Percentiles rank a stretch among this genome's conserved stretches.
phyloP scores from a whole-genome alignment of 2,797 vertebrate genomes.

The Coccyzus lansbergi region DNA sequence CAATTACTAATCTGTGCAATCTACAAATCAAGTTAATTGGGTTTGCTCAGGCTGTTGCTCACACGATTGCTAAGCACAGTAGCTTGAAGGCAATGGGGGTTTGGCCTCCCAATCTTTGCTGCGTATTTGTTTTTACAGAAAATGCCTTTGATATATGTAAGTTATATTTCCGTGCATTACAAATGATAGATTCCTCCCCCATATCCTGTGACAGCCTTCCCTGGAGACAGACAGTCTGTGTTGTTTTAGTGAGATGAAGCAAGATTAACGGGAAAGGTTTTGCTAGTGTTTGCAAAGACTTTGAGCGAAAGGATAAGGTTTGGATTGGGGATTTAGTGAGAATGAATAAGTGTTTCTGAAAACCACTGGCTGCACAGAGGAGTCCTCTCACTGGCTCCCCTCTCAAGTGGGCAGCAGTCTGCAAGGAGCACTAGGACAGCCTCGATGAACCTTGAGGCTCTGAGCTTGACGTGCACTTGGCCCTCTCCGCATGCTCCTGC shows the following conservation, averaged over 20 bases:
- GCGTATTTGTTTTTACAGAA: constrained; percentile 32
- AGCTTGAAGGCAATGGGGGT: constrained; percentile 43
- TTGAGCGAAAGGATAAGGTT: constrained; percentile 34
- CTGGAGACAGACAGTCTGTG: constrained; percentile 74
- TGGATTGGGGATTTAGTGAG: constrained; percentile 32
- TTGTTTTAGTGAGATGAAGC: constrained; percentile 70
- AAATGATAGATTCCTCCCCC: constrained; percentile 68
- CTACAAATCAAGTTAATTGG: constrained; percentile 62
- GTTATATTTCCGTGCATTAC: constrained; percentile 66
- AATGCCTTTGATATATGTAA: constrained; percentile 64
- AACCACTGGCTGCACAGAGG: not conserved
- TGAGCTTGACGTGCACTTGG: not conserved
- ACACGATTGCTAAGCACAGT: constrained; percentile 33
- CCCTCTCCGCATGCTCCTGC: not conserved
- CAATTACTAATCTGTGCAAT: constrained; percentile 56
- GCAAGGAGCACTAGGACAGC: not conserved
- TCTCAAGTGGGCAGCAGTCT: not conserved
- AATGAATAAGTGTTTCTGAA: not conserved
- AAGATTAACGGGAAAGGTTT: constrained; percentile 69
- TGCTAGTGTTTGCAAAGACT: constrained; percentile 51
- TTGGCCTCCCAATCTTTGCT: constrained; percentile 47
- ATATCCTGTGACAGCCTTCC: constrained; percentile 72
- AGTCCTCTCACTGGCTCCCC: not conserved
- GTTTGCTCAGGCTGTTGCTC: constrained; percentile 61
- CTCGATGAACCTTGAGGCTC: not conserved